Percentiles rank a stretch among this genome's conserved stretches.
phyloP scores from a whole-genome alignment of 2,113 vertebrate species.

The Thalassoma bifasciatum region DNA sequence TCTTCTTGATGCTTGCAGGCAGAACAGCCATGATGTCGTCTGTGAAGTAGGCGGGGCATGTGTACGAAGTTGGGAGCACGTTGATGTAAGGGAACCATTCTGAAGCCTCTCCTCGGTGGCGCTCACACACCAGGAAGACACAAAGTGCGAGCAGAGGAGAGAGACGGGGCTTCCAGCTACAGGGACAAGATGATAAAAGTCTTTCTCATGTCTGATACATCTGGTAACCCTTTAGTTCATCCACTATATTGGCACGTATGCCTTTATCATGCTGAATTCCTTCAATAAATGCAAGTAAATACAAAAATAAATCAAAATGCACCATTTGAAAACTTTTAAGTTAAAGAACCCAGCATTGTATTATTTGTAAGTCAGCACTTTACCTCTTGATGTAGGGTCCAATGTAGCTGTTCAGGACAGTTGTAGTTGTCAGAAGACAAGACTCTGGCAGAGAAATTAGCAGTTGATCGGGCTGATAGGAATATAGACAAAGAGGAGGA shows the following conservation, averaged over 20 bases:
- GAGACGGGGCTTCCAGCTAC: conserved; percentile 78
- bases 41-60: conserved; percentile 87
- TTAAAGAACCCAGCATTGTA: no score
- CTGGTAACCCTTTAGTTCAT: no score
- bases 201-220: no score
- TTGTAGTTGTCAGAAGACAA: conserved; percentile 91
- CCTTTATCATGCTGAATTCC: no score
- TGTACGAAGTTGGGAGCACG: conserved; percentile 87
- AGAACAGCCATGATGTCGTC: conserved; percentile 79
- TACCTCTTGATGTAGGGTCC: conserved; percentile 88
- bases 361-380: not conserved
- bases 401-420: conserved; percentile 88
- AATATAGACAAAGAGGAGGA: not conserved
- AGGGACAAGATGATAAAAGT: not conserved
- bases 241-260: no score
- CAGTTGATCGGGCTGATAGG: conserved; percentile 84
- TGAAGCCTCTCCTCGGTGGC: conserved; percentile 81
- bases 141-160: conserved; percentile 91
- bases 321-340: no score
- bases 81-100: conserved; percentile 91
- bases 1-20: conserved; percentile 76
- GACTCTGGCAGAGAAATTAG: conserved; percentile 91
- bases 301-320: no score
- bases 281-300: no score
- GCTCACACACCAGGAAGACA: conserved; percentile 91